These are phyloP conservation scores for Platycheirus albimanus DNA, from an alignment of 2,888 invertebrate genomes.

Conservation along the genomic window DNA sequence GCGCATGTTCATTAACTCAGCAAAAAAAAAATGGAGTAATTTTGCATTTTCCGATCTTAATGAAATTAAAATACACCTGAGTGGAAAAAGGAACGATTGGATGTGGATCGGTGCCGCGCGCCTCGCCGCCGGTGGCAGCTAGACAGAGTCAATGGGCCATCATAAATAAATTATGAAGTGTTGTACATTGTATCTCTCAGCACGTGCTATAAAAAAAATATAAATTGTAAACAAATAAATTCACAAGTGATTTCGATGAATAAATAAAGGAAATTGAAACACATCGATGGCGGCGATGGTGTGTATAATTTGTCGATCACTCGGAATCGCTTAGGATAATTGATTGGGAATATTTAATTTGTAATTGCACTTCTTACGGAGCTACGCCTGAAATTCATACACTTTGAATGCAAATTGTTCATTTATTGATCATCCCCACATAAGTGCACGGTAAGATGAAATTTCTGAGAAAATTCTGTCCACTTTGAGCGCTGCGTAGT, in stretches of 20 bases:
- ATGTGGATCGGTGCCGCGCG: too few species aligned
- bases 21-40: constrained; percentile 40
- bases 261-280: constrained; percentile 40
- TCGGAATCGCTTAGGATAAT: constrained; percentile 44
- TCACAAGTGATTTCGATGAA: constrained; percentile 42
- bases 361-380: constrained; percentile 7
- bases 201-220: constrained; percentile 8
- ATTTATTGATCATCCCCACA: constrained; percentile 19
- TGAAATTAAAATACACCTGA: constrained; percentile 52
- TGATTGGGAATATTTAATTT: constrained; percentile 30
- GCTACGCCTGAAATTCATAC: not conserved
- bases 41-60: constrained; percentile 13
- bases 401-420: constrained; percentile 23
- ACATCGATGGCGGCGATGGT: constrained; percentile 17
- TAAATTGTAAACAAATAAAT: constrained; percentile 11
- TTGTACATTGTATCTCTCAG: not conserved
- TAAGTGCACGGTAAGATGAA: not conserved
- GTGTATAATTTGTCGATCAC: constrained; percentile 38
- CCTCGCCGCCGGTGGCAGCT: too few species aligned
- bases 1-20: constrained; percentile 61
- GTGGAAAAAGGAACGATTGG: constrained; percentile 30
- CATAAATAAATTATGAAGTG: constrained; percentile 34
- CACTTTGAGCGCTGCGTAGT: constrained; percentile 6
- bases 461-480: constrained; percentile 10
- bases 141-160: not conserved